Evolutionary conservation across 2,113 vertebrate species (phyloP), one percentile per base, ranked within the genome.

Genomic region (Myiozetetes cayanensis): DNA sequence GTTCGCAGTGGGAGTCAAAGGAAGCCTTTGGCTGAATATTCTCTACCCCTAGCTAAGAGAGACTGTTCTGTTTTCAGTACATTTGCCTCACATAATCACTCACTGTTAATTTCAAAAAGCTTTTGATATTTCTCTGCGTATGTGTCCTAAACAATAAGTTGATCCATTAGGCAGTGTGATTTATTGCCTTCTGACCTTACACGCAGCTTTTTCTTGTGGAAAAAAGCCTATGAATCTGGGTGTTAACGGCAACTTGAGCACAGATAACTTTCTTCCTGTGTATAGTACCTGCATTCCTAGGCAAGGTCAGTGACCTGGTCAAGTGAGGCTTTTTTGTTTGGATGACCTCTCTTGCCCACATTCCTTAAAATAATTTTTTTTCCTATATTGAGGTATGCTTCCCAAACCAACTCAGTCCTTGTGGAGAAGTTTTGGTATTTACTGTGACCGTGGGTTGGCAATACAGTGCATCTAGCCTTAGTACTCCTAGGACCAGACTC

Each of bases 71-170:
- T 90, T 94, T 94, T 93, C 63, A 56, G 90, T 95, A 49, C 6
- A 3, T 92, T 94, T 93, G 73, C 66, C 74, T 93, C 81, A 84
- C 52, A 43, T 81, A 78, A 89, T 95, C 33, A 43, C 30, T 93
- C 91, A 71, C 56, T 91, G 77, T 85, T 93, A 39, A 78, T 93
- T 87, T 89, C 68, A 71, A 78, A 91, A 81, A 75, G 47, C 15
- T 33, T 85, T 91, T 87, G 77, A 55, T 95, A 72, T 71, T 83
- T 92, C 14, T 87, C 24, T 35, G 23, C 58, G 33, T 73, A 55
- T 94, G 44, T 71, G 71, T 76, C 63, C 84, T 85, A 75, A 94
- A 89, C 90, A 93, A 84, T 84, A 71, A 93, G 47, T 20, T 81
- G 81, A 72, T 93, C 62, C 44, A 68, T 90, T 93, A 68, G 20